phyloP scores from a whole-genome alignment of 2,113 vertebrate genomes.

The Empidonax traillii region DNA sequence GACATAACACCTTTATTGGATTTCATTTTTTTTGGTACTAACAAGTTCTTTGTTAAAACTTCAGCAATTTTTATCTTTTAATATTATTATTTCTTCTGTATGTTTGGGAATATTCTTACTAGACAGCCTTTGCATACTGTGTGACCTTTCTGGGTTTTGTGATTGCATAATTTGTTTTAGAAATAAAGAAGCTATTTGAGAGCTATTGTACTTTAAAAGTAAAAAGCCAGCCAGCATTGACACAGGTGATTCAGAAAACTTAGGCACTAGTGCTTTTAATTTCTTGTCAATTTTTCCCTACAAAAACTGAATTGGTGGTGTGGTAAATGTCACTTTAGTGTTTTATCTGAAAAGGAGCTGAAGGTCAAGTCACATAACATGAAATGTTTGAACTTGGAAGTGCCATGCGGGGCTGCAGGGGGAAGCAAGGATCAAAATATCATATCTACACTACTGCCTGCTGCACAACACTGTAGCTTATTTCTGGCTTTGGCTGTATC shows the following conservation, averaged over 20 bases:
- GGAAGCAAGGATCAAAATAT: background rate
- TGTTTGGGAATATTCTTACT: background rate
- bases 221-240: background rate
- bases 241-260: background rate
- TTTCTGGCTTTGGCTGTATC: background rate
- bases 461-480: background rate
- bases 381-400: background rate
- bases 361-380: background rate
- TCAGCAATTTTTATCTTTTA: background rate
- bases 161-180: background rate
- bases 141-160: background rate
- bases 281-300: background rate
- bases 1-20: background rate
- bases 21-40: background rate
- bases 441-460: background rate
- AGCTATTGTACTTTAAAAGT: background rate
- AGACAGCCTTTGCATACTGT: background rate
- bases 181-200: background rate
- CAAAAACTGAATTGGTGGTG: background rate
- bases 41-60: background rate
- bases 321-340: background rate
- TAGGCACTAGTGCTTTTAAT: background rate
- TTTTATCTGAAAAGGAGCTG: background rate
- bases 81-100: background rate
- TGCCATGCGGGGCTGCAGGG: background rate